Percentiles rank a stretch among this genome's conserved stretches.
phyloP scores from a whole-genome alignment of 2,797 vertebrate genomes.

The Lates japonicus region DNA sequence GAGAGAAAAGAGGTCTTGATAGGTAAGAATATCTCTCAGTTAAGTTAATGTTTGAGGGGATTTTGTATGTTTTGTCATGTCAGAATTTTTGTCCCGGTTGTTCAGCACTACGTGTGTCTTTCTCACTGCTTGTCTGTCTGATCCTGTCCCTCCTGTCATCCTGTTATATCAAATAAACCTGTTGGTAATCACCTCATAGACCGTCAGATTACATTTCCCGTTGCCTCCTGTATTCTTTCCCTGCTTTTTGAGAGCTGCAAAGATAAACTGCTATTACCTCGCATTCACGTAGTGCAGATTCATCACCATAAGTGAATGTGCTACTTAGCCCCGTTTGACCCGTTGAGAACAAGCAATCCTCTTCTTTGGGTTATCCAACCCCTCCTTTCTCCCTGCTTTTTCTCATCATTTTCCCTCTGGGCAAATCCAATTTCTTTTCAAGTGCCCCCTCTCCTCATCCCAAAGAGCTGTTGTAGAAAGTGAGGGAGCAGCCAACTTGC shows the following conservation, averaged over 20 bases:
- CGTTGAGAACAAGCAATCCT: conserved; percentile 73
- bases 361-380: conserved; percentile 53
- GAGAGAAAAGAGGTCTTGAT: conserved; percentile 99
- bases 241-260: conserved; percentile 42
- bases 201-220: conserved; percentile 42
- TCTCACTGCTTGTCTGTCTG: conserved; percentile 1
- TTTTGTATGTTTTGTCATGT: not conserved
- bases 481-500: conserved; percentile 69
- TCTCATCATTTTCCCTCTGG: conserved; percentile 67
- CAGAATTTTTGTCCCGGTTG: not conserved
- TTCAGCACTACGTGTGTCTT: not conserved
- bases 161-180: conserved; percentile 34
- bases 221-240: conserved; percentile 68
- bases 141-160: conserved; percentile 3
- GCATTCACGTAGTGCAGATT: conserved; percentile 55
- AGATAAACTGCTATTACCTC: conserved; percentile 63
- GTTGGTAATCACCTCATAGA: conserved; percentile 46
- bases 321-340: conserved; percentile 76
- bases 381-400: conserved; percentile 54
- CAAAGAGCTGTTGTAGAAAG: conserved; percentile 73
- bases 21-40: conserved; percentile 85
- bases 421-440: conserved; percentile 74
- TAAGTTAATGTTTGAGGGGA: not conserved
- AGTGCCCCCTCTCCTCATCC: conserved; percentile 64
- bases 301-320: conserved; percentile 65